Evolutionary conservation across 2,113 vertebrate species (phyloP), one percentile per base, ranked within the genome.

Genomic region (Myotis lucifugus): DNA sequence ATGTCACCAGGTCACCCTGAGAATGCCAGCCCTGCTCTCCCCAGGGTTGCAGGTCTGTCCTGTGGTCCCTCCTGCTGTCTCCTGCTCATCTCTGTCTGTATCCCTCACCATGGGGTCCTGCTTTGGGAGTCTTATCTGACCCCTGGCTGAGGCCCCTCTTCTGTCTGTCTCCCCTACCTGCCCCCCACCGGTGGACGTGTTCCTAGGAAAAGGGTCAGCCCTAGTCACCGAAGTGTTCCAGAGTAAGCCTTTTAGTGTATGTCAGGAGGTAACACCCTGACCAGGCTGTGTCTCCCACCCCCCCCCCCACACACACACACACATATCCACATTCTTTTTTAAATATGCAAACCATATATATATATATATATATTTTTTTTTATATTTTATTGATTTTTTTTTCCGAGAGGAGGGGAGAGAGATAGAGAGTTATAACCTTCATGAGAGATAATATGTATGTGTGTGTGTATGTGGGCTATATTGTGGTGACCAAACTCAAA

Each of bases 1-100:
- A 34, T 34, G 52, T 83, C 74, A 67, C 59, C 0, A 0, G 17
- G 46, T 81, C 21, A 19, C 50, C 32, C 56, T 9, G 1, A 40
- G 78, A 64, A 72, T 46, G 52, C 19, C 34, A n/a, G 64, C 40
- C 17, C 64, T 56, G 37, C 21, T 19, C 13, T 73, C 86, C 12
- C 59, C 15, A 0, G 3, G 8, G 64, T 66, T 32, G 8, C 50
- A 0, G 6, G 15, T 13, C 21, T 52, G n/a, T 19, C 25, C 21
- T 4, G 0, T 25, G 48, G 34, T 23, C 74, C 52, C 70, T 34
- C 46, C 70, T 1, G 0, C 48, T 6, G 17, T 14, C 13, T 46
- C 54, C n/a, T 59, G 46, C 61, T 84, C 11, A 18, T 18, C n/a
- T 85, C 34, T 23, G 1, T 74, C 32, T 32, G 1, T 1, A 34